Conservation (phyloP, 1,140 invertebrate species). For the Oryzaephilus surinamensis region DNA sequence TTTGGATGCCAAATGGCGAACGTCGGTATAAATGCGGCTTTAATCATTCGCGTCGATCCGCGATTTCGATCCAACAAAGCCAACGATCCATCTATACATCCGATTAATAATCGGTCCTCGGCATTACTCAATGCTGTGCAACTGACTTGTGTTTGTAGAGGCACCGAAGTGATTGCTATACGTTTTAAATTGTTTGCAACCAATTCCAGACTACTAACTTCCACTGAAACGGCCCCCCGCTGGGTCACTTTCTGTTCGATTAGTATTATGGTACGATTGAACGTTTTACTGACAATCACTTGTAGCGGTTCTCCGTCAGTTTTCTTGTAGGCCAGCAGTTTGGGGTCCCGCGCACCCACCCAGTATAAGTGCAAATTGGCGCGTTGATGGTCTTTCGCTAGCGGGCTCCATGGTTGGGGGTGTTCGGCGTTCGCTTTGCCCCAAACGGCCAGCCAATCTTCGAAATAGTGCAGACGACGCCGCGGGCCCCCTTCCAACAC, state of each 20-base stretch:
- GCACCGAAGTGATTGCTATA: conserved; percentile 54
- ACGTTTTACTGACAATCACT: conserved; percentile 53
- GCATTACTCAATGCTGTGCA: conserved; percentile 56
- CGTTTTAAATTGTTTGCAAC: conserved; percentile 55
- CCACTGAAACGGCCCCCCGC: conserved; percentile 60
- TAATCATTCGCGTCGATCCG: conserved; percentile 49
- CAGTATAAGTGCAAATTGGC: conserved; percentile 67
- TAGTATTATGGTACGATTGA: conserved; percentile 57
- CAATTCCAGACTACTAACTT: conserved; percentile 62
- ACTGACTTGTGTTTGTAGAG: conserved; percentile 59
- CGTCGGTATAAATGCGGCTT: conserved; percentile 58
- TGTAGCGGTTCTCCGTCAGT: conserved; percentile 62
- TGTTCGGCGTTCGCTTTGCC: conserved; percentile 67
- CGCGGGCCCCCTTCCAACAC: conserved; percentile 30
- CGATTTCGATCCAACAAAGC: conserved; percentile 57
- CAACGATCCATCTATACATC: conserved; percentile 65
- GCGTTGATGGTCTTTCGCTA: conserved; percentile 64
- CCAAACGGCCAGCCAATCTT: conserved; percentile 55
- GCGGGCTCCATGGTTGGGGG: conserved; percentile 74
- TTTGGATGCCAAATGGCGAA: conserved; percentile 61
- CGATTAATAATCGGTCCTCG: conserved; percentile 60
- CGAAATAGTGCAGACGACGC: conserved; percentile 38
- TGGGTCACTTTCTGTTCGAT: conserved; percentile 65
- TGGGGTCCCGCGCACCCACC: conserved; percentile 28
- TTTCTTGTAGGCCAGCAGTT: conserved; percentile 35